Conservation (phyloP, 35 echinoderm and acorn worm genomes). For the Ophiothrix spiculata region DNA sequence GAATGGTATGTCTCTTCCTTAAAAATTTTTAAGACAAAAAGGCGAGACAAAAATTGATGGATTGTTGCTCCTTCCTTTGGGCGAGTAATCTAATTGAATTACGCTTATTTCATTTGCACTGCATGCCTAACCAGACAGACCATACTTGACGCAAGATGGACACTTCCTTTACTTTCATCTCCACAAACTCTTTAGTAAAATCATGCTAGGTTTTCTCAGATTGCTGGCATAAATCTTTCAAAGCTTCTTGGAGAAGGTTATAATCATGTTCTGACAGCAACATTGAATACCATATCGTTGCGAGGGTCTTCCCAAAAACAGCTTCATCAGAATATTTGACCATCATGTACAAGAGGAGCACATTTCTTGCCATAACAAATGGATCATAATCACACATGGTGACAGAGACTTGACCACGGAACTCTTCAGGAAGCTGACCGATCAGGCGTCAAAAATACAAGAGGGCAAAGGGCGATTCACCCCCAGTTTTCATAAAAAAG, state of each 20-base stretch:
- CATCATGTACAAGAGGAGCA: constrained; percentile 44
- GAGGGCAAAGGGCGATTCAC: too few species aligned
- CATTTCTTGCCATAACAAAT: constrained; percentile 63
- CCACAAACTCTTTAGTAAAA: constrained; percentile 17
- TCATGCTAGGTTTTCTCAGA: neutral
- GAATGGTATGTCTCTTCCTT: too few species aligned
- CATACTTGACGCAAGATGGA: constrained; percentile 37
- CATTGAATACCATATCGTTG: constrained; percentile 48
- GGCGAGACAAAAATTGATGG: too few species aligned
- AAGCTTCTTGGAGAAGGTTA: constrained; percentile 17
- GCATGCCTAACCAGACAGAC: constrained; percentile 25
- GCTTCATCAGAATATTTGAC: neutral
- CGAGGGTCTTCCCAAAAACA: neutral
- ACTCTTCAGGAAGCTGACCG: constrained; percentile 39
- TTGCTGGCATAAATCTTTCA: constrained; percentile 15
- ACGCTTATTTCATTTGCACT: neutral
- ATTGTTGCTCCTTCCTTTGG: constrained; percentile 28
- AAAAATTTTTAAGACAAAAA: too few species aligned
- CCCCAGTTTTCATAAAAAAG: too few species aligned
- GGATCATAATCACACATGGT: constrained; percentile 50
- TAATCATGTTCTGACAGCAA: constrained; percentile 39
- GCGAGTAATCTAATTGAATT: constrained; percentile 1
- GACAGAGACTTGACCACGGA: constrained; percentile 36
- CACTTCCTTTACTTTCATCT: neutral
- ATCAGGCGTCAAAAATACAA: too few species aligned